These are phyloP conservation scores for Rhaphigaster nebulosa DNA, from an alignment of 2,888 invertebrate genomes.

Conservation along the genomic window DNA sequence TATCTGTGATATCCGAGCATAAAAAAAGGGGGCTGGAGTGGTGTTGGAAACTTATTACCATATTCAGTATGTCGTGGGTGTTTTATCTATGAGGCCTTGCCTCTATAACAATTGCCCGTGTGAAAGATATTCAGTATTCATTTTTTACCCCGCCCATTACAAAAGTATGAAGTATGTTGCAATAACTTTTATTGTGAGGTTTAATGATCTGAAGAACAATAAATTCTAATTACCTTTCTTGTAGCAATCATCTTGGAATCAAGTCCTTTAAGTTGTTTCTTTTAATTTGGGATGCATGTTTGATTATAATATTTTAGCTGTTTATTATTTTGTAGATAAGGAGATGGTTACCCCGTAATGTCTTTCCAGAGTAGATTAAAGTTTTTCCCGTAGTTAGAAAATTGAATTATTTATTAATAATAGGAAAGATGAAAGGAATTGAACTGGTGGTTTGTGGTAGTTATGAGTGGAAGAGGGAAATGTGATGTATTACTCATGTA, in stretches of 20 bases:
- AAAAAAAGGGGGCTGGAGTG: neutral
- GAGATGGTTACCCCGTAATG: too few relatives aligned
- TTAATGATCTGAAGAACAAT: neutral
- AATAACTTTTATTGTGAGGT: slow-evolving; percentile 1
- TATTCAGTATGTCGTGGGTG: slow-evolving; percentile 18
- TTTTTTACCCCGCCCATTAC: neutral
- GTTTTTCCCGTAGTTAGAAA: too few relatives aligned
- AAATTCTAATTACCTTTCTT: neutral
- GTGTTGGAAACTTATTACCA: slow-evolving; percentile 34
- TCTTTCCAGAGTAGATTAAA: too few relatives aligned
- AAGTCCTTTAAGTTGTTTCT: neutral
- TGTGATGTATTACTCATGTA: too few relatives aligned
- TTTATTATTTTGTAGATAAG: too few relatives aligned
- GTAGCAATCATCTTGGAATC: neutral
- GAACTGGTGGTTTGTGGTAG: too few relatives aligned
- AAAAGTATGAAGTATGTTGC: neutral
- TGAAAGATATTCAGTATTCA: neutral
- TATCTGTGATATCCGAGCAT: neutral
- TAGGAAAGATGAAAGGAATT: too few relatives aligned
- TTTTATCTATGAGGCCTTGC: slow-evolving; percentile 29
- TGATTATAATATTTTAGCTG: neutral
- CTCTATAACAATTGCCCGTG: slow-evolving; percentile 3
- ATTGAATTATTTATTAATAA: too few relatives aligned
- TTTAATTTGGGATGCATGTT: neutral
- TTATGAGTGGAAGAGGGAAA: too few relatives aligned